Base-by-base conservation (phyloP, 2,113 vertebrate species). In the Herpetotheres cachinnans region DNA sequence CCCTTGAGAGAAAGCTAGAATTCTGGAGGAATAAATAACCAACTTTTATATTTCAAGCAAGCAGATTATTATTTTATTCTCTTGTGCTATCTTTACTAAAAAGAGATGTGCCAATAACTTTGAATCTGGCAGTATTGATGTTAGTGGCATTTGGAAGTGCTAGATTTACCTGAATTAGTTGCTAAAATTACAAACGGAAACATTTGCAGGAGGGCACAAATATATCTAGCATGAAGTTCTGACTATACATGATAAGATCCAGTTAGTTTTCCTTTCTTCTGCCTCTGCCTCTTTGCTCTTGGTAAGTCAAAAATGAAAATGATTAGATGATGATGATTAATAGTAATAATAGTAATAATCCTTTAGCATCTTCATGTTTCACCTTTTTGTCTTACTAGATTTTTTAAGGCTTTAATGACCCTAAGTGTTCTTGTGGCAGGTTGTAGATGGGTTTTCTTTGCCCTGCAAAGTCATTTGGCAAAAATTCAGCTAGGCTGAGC, bases 21-120 rank as follows among this genome's bases (percentile, higher is more conserved):
- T 93, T 92, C 46, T 82, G 52, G 52, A 86, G 63, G 49, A 96
- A 96, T 93, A 72, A 92, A 89, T 87, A 84, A 88, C 55, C 32
- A 91, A 62, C n/a, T 46, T 78, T 22, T 89, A 7, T 88, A 63
- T 90, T 92, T 96, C 88, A 76, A 92, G 46, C 44, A 94, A 87
- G 38, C 83, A 91, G 38, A 65, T 85, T 80, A 74, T 61, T 84
- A 44, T 66, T 95, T 96, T 92, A 71, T 92, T 90, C 25, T 89
- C 94, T 87, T 86, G 26, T 73, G 30, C 44, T 86, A 29, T 70
- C 38, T 73, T 93, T 88, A 58, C 22, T 66, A 55, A 71, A 73
- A 78, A 71, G 27, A 56, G 36, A 66, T 54, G 40, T 56, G 38
- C 11, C 36, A 52, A 22, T 93, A 92, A 78, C 29, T 95, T 95